Conservation (phyloP, 2,888 invertebrate species). For the Temnothorax rugatulus region DNA sequence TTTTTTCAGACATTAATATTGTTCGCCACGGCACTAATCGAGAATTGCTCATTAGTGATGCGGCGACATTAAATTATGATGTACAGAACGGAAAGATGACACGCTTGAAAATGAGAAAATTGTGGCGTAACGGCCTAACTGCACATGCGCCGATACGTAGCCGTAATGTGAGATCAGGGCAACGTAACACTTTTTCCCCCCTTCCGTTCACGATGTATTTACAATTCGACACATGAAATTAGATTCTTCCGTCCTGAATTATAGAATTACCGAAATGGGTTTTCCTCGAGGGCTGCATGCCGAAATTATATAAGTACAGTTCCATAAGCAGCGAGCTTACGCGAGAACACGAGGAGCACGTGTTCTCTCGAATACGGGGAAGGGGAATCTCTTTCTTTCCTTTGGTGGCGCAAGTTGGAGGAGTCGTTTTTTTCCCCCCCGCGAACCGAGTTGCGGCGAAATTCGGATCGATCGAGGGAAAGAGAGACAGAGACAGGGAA, state of each 20-base stretch:
- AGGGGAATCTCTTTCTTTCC: constrained; percentile 23
- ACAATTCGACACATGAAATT: background rate
- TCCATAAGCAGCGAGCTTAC: constrained; percentile 10
- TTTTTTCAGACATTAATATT: background rate
- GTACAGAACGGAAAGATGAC: background rate
- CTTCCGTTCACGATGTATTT: background rate
- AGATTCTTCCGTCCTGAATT: background rate
- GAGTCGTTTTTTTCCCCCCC: constrained; percentile 6
- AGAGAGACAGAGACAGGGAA: constrained; percentile 29
- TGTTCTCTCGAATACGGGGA: constrained; percentile 7
- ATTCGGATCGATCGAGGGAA: constrained; percentile 37
- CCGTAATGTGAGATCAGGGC: background rate
- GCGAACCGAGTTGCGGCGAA: constrained; percentile 33
- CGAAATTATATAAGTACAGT: constrained; percentile 28
- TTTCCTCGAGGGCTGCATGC: background rate
- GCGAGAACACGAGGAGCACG: background rate
- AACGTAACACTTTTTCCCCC: background rate
- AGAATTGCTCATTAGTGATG: background rate
- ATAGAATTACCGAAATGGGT: background rate
- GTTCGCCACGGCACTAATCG: background rate
- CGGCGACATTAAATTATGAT: background rate
- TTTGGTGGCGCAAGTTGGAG: constrained; percentile 7
- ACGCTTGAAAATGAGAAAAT: background rate
- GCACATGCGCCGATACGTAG: background rate
- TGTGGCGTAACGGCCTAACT: background rate